Conservation (phyloP, 2,888 invertebrate genomes). For the Ectropis crepuscularia region DNA sequence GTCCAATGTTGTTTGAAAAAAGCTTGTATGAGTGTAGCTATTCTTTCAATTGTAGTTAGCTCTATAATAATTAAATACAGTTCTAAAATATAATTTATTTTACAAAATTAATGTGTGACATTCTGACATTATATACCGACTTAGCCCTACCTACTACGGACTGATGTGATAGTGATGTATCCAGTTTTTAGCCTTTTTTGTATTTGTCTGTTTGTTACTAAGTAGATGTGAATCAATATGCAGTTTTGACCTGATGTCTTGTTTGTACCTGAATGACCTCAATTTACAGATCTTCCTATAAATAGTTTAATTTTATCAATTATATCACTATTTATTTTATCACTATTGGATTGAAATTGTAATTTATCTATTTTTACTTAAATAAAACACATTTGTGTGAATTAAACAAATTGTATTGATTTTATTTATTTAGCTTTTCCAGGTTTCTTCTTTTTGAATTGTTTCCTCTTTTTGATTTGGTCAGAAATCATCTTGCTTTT, state of each 20-base stretch:
- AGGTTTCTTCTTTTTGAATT: slow-evolving; percentile 70
- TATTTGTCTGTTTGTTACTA: not conserved
- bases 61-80: not conserved
- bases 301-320: slow-evolving; percentile 12
- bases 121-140: not conserved
- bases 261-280: slow-evolving; percentile 30
- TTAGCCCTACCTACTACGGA: too few species aligned
- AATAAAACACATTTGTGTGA: slow-evolving; percentile 49
- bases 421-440: slow-evolving; percentile 55
- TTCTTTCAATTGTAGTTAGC: not conserved
- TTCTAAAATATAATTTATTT: not conserved
- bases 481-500: slow-evolving; percentile 77
- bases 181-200: too few species aligned
- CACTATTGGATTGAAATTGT: not conserved
- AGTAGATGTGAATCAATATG: not conserved
- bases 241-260: not conserved
- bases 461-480: slow-evolving; percentile 78
- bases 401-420: slow-evolving; percentile 37
- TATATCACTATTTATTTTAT: too few species aligned
- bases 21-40: not conserved
- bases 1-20: slow-evolving; percentile 1
- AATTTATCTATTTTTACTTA: slow-evolving; percentile 27
- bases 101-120: not conserved
- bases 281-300: slow-evolving; percentile 34
- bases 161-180: too few species aligned